These are phyloP conservation scores for Cataglyphis albicans DNA, from an alignment of 2,888 invertebrate species.

Conservation along the genomic window DNA sequence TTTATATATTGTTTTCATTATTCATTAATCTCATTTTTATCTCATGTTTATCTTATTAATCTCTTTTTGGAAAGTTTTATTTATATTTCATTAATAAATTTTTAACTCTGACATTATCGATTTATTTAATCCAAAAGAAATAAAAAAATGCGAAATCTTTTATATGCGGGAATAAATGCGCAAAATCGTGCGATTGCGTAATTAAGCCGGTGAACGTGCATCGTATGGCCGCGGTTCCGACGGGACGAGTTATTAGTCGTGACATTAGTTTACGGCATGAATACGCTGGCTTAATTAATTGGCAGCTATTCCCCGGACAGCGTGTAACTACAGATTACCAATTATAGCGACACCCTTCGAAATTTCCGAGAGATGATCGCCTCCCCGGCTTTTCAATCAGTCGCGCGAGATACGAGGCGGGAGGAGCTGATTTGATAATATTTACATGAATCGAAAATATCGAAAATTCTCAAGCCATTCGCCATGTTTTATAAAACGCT, in stretches of 20 bases:
- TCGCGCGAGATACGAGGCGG: background rate
- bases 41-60: background rate
- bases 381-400: conserved; percentile 38
- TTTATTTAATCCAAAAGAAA: background rate
- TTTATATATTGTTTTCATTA: background rate
- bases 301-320: conserved; percentile 70
- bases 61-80: background rate
- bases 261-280: conserved; percentile 75
- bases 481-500: conserved; percentile 18
- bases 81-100: background rate
- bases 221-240: conserved; percentile 47
- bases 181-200: conserved; percentile 39
- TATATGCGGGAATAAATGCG: background rate
- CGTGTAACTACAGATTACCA: conserved; percentile 72
- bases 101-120: background rate
- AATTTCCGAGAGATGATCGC: conserved; percentile 54
- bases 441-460: conserved; percentile 26
- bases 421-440: conserved; percentile 32
- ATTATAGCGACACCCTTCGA: conserved; percentile 68
- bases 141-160: conserved; percentile 16
- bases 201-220: conserved; percentile 51
- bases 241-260: conserved; percentile 73
- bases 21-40: background rate
- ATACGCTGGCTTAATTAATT: conserved; percentile 76
- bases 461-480: conserved; percentile 1